Evolutionary conservation across 2,888 invertebrate species (phyloP).

Genomic region (Dioctria linearis): DNA sequence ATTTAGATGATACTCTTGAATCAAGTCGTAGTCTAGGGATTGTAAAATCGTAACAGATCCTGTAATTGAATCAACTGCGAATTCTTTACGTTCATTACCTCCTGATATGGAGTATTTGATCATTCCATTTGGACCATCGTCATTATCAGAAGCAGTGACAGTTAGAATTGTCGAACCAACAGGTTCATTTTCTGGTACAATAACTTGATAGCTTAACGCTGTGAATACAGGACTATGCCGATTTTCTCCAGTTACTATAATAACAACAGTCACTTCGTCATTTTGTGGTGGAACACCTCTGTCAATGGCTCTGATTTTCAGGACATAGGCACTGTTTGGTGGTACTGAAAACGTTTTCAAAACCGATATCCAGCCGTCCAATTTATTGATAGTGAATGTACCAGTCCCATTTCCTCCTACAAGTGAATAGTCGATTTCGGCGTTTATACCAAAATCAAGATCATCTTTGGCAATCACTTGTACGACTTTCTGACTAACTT

Average conservation of each 20-base stretch:
- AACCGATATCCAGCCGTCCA: slow-evolving; percentile 87
- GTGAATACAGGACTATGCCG: slow-evolving; percentile 85
- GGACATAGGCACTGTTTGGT: slow-evolving; percentile 77
- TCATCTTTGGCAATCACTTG: slow-evolving; percentile 83
- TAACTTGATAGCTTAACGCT: slow-evolving; percentile 88
- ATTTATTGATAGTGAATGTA: slow-evolving; percentile 81
- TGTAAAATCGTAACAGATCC: slow-evolving; percentile 87
- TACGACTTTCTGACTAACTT: slow-evolving; percentile 80
- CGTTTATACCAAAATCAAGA: slow-evolving; percentile 89
- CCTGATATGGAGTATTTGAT: slow-evolving; percentile 87
- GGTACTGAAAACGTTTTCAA: slow-evolving; percentile 72
- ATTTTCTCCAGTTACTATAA: slow-evolving; percentile 91
- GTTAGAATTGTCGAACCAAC: slow-evolving; percentile 88
- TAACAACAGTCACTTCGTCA: slow-evolving; percentile 80
- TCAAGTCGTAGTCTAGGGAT: slow-evolving; percentile 88
- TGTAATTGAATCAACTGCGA: slow-evolving; percentile 82
- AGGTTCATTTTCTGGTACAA: slow-evolving; percentile 92
- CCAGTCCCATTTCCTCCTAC: slow-evolving; percentile 84
- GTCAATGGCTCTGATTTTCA: slow-evolving; percentile 85
- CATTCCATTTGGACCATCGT: slow-evolving; percentile 92
- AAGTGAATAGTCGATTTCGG: slow-evolving; percentile 86
- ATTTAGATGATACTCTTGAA: slow-evolving; percentile 87
- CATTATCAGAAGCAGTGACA: slow-evolving; percentile 87
- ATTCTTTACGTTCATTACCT: slow-evolving; percentile 86
- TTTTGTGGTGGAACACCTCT: slow-evolving; percentile 89